Evolutionary conservation across 1,140 invertebrate genomes (phyloP), one percentile per base, ranked within the genome.

Genomic region (Cydia amplana): DNA sequence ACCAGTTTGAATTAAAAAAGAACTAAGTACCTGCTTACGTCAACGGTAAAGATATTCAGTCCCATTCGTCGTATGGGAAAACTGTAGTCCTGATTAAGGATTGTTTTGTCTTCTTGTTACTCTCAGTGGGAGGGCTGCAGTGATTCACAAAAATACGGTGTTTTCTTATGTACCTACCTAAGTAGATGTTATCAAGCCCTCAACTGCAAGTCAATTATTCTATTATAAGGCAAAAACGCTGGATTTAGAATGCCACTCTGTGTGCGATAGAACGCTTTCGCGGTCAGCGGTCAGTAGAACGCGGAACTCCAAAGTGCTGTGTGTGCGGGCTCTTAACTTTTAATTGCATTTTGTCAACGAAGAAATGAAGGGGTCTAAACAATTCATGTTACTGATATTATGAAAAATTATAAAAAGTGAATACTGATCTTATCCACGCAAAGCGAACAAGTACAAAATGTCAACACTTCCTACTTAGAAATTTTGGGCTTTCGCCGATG

Each of bases 401-500:
- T 67, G 73, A 67, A 55, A n/a, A 75, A 5, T 72, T 12, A 65
- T 74, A 67, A 67, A 75, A 6, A 20, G 2, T 5, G 1, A 64
- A 51, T 60, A 78, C 46, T 64, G 77, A 84, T 23, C 55, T 20
- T 60, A 60, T 60, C 55, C 55, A 60, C 55, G 2, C 20, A 23
- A 60, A 60, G 18, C 55, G 7, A 60, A 60, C 18, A 5, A 60
- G 6, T 23, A 23, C 55, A 60, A 60, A 40, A 60, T 18, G 55
- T 23, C 55, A 60, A 20, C 55, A 83, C 82, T 87, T 90, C 86
- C 85, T 85, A 85, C 78, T 85, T 87, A 88, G 86, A 60, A 90
- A 86, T 82, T 89, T 90, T 89, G 82, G 85, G 77, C 81, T 87
- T 90, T 90, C 80, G 82, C 77, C 84, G 84, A 85, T 78, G 81